A percentile compares a stretch with the other conserved stretches of the same genome.
Conservation (phyloP, 2,113 vertebrate species). For the Romanogobio albipinnatus region DNA sequence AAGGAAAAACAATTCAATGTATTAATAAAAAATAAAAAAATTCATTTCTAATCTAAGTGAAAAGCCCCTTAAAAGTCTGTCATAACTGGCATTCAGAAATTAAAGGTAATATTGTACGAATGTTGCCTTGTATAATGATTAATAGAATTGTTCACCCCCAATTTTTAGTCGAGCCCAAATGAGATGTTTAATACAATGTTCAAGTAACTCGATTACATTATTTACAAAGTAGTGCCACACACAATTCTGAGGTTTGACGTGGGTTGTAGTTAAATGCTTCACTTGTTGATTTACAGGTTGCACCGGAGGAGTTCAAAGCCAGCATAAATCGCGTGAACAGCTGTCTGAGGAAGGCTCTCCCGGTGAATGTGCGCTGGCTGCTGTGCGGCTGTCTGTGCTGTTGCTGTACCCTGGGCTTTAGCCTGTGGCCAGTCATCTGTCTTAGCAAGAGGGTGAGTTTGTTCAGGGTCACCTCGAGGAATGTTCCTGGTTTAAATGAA, state of each 20-base stretch:
- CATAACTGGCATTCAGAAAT: neutral
- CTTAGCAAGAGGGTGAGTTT: slow-evolving; percentile 97
- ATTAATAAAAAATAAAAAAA: no score
- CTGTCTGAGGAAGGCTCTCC: slow-evolving; percentile 96
- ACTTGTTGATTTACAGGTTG: slow-evolving; percentile 78
- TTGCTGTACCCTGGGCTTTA: slow-evolving; percentile 98
- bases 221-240: neutral
- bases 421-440: slow-evolving; percentile 99
- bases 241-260: neutral
- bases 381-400: slow-evolving; percentile 98
- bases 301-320: slow-evolving; percentile 98
- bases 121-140: neutral
- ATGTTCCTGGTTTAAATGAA: neutral
- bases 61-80: neutral
- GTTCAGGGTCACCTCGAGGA: neutral
- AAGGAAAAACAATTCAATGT: neutral
- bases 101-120: neutral
- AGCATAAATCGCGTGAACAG: slow-evolving; percentile 96
- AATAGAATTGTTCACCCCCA: neutral
- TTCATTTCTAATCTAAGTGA: neutral
- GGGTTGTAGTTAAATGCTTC: neutral
- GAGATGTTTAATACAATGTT: neutral
- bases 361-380: slow-evolving; percentile 96
- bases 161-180: neutral
- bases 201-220: neutral